Conservation (phyloP, 2,888 invertebrate species). For the Lycia hirtaria region DNA sequence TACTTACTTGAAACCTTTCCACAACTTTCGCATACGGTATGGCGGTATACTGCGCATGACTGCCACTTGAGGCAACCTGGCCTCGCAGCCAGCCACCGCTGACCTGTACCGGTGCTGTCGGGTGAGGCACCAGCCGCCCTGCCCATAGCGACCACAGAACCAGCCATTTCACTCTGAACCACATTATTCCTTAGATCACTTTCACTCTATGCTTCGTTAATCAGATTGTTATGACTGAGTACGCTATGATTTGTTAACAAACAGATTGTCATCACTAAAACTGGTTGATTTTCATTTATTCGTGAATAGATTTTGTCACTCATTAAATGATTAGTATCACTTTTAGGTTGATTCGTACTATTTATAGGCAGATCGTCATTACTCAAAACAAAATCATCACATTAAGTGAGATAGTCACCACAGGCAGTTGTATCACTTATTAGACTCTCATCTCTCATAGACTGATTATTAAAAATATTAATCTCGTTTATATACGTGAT, state of each 20-base stretch:
- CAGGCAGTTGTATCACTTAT: too few species aligned
- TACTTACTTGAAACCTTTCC: conserved; percentile 65
- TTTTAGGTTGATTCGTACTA: too few species aligned
- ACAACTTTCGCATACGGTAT: conserved; percentile 67
- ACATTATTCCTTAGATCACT: conserved; percentile 28
- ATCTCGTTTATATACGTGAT: too few species aligned
- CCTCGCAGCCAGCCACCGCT: conserved; percentile 61
- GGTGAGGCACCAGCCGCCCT: conserved; percentile 62
- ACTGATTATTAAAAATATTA: too few species aligned
- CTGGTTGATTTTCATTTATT: too few species aligned
- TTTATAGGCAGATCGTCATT: too few species aligned
- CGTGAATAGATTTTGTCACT: too few species aligned
- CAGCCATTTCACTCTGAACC: conserved; percentile 55
- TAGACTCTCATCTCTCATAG: too few species aligned
- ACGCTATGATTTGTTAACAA: neutral
- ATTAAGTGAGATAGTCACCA: too few species aligned
- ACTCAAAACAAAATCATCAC: too few species aligned
- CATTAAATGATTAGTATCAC: too few species aligned
- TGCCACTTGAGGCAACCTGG: conserved; percentile 57
- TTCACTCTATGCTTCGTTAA: neutral
- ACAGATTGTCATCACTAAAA: neutral
- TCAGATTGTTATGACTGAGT: neutral
- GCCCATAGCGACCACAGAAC: conserved; percentile 69
- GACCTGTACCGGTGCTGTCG: conserved; percentile 56
- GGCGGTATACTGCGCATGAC: conserved; percentile 59